Evolutionary conservation across 2,888 invertebrate species (phyloP).

Genomic region (Tetrapedia diversipes): DNA sequence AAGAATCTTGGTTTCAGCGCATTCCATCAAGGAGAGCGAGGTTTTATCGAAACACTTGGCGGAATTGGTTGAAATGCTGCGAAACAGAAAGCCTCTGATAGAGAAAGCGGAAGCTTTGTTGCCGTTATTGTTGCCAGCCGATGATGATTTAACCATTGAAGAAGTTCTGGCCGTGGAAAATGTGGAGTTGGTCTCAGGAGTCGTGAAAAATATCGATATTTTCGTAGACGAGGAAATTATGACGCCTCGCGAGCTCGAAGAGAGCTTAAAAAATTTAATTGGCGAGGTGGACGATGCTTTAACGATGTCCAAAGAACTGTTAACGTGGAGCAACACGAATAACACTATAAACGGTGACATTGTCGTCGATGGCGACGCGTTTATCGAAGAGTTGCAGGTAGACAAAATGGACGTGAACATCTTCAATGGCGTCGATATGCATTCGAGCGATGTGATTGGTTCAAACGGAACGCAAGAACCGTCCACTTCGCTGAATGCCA

Average conservation of each 20-base stretch:
- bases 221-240: constrained; percentile 28
- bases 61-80: constrained; percentile 64
- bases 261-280: constrained; percentile 38
- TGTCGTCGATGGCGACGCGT: constrained; percentile 62
- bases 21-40: constrained; percentile 34
- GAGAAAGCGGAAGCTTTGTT: constrained; percentile 62
- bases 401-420: constrained; percentile 62
- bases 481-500: constrained; percentile 51
- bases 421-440: constrained; percentile 63
- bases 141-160: constrained; percentile 53
- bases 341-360: constrained; percentile 58
- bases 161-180: constrained; percentile 55
- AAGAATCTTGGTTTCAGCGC: constrained; percentile 54
- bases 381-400: constrained; percentile 66
- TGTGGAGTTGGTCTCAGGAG: constrained; percentile 61
- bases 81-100: constrained; percentile 61
- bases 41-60: constrained; percentile 63
- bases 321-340: constrained; percentile 22
- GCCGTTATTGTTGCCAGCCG: constrained; percentile 60
- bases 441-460: constrained; percentile 32
- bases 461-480: constrained; percentile 56
- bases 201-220: constrained; percentile 46
- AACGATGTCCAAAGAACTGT: constrained; percentile 6
- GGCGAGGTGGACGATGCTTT: constrained; percentile 29
- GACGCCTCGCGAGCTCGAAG: constrained; percentile 43